Conservation (phyloP, 2,113 vertebrate species). For the Phalacrocorax carbo region DNA sequence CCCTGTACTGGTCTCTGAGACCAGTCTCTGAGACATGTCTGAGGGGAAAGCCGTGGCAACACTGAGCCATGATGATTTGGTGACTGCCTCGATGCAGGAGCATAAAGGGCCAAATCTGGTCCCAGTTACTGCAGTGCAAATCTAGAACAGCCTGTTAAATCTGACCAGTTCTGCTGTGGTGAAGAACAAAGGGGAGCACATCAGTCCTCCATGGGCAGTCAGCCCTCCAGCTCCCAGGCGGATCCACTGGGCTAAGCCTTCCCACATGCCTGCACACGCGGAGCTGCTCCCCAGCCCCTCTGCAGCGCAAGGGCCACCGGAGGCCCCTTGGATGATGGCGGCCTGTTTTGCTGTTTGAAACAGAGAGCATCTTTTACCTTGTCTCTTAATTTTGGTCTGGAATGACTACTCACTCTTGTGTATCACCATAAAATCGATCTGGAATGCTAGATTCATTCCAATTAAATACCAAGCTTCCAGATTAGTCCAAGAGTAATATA, state of each 20-base stretch:
- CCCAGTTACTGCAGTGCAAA: not conserved
- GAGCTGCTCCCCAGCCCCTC: not conserved
- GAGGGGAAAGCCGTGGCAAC: not conserved
- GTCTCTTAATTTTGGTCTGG: not conserved
- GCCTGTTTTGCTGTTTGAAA: not conserved
- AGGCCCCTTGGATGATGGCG: not conserved
- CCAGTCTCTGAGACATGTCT: not conserved
- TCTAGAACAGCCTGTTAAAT: not conserved
- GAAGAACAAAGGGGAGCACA: not conserved
- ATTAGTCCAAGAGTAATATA: not conserved
- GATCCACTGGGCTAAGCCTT: not conserved
- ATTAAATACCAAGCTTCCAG: not conserved
- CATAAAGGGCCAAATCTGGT: not conserved
- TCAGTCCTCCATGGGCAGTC: not conserved
- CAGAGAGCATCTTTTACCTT: not conserved
- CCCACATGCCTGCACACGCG: fast-evolving
- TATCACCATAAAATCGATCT: not conserved
- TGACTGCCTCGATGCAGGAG: not conserved
- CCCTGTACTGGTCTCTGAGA: not conserved
- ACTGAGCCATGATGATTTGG: not conserved
- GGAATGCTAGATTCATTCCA: not conserved
- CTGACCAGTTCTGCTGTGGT: not conserved
- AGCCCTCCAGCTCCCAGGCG: not conserved
- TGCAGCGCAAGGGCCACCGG: not conserved
- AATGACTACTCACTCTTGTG: not conserved